A percentile compares a stretch with the other conserved stretches of the same genome.
Evolutionary conservation across 2,888 invertebrate genomes (phyloP).

Genomic region (Nezara viridula): DNA sequence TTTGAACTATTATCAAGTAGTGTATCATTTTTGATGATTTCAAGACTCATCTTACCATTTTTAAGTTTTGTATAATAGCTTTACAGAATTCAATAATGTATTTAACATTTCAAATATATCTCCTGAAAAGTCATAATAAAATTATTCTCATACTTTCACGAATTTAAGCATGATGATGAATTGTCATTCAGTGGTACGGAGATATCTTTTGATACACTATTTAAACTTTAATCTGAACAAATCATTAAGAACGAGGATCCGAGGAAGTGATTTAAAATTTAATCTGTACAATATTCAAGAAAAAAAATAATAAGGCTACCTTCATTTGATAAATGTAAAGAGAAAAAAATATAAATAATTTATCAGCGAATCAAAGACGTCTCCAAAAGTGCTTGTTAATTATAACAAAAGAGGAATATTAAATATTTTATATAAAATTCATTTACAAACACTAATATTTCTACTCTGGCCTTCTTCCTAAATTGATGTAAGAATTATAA

Average conservation of each 20-base stretch:
- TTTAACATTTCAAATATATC: too few relatives aligned
- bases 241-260: neutral
- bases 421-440: neutral
- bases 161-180: too few relatives aligned
- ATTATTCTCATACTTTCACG: too few relatives aligned
- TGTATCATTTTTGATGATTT: too few relatives aligned
- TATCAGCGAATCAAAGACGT: neutral
- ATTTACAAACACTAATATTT: neutral
- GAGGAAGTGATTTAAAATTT: neutral
- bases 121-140: too few relatives aligned
- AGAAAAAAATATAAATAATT: neutral
- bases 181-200: too few relatives aligned
- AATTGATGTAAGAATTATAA: neutral
- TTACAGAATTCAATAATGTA: too few relatives aligned
- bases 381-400: neutral
- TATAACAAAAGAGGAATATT: neutral
- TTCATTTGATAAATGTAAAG: neutral
- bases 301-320: neutral
- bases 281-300: neutral
- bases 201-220: too few relatives aligned
- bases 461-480: neutral
- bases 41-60: too few relatives aligned
- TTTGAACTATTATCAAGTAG: too few relatives aligned
- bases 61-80: too few relatives aligned
- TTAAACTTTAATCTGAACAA: neutral